Percentiles rank a stretch among this genome's conserved stretches.
These are phyloP conservation scores for Diglossa cyanea DNA, from an alignment of 2,797 vertebrate species.

Conservation along the genomic window DNA sequence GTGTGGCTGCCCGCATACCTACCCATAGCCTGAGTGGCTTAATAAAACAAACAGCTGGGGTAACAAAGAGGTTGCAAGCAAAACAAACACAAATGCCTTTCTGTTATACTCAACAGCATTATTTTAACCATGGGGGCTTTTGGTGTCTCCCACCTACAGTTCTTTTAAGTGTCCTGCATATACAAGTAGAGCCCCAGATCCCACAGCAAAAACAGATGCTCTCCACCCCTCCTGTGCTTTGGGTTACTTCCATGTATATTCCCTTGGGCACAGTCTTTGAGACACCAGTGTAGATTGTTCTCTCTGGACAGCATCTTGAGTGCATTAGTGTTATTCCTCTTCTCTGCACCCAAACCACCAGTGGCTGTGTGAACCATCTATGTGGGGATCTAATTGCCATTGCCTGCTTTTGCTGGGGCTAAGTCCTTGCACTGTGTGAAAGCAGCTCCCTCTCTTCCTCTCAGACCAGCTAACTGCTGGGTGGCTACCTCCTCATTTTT, in stretches of 20 bases:
- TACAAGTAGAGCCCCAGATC: background rate
- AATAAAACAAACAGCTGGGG: background rate
- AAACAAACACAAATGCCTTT: background rate
- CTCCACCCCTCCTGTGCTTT: background rate
- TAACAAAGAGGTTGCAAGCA: background rate
- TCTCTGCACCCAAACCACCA: background rate
- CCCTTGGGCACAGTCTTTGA: background rate
- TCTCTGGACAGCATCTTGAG: background rate
- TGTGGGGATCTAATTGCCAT: background rate
- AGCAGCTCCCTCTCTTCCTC: background rate
- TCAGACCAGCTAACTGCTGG: background rate
- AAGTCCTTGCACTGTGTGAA: background rate
- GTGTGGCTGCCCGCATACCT: fast-evolving
- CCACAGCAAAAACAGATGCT: background rate
- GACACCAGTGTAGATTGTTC: background rate
- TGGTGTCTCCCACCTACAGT: background rate
- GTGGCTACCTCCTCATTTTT: background rate
- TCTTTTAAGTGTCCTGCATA: background rate
- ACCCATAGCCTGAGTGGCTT: background rate
- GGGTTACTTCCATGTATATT: background rate
- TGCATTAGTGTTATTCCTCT: background rate
- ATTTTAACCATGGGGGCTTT: background rate
- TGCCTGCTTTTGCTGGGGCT: background rate
- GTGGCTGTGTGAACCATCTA: background rate
- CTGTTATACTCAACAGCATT: background rate